Percentiles rank a stretch among this genome's conserved stretches.
phyloP scores from a whole-genome alignment of 2,113 vertebrate genomes.

The Planiliza haematocheilus region DNA sequence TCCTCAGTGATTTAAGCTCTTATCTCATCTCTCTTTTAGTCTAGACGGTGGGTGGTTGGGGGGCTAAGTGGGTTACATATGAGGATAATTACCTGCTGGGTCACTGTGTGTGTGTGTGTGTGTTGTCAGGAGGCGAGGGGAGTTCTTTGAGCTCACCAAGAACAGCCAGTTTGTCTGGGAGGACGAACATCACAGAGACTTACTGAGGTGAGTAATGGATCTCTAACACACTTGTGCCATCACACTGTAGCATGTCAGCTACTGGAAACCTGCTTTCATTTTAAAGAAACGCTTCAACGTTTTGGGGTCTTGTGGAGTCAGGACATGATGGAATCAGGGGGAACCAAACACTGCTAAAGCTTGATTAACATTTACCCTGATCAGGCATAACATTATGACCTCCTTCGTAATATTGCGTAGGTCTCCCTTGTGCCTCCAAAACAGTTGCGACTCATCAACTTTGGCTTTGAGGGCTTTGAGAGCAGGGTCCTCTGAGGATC shows the following conservation, averaged over 20 bases:
- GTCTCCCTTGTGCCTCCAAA: too few species aligned
- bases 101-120: conserved; percentile 47
- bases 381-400: too few species aligned
- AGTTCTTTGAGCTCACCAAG: conserved; percentile 96
- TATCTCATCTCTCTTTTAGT: conserved; percentile 24
- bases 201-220: conserved; percentile 86
- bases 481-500: too few species aligned
- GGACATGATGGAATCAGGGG: too few species aligned
- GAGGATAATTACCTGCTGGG: conserved; percentile 38
- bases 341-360: too few species aligned
- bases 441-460: too few species aligned
- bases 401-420: too few species aligned
- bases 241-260: too few species aligned
- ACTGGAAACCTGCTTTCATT: background rate
- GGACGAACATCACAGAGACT: conserved; percentile 90
- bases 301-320: too few species aligned
- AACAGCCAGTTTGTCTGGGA: conserved; percentile 93
- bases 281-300: too few species aligned
- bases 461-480: too few species aligned
- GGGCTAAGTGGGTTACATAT: conserved; percentile 16
- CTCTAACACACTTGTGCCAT: background rate
- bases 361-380: too few species aligned
- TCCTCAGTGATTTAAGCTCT: conserved; percentile 14
- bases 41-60: conserved; percentile 46
- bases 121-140: conserved; percentile 83